phyloP scores from a whole-genome alignment of 2,888 invertebrate species.

The Ypsolopha scabrella region DNA sequence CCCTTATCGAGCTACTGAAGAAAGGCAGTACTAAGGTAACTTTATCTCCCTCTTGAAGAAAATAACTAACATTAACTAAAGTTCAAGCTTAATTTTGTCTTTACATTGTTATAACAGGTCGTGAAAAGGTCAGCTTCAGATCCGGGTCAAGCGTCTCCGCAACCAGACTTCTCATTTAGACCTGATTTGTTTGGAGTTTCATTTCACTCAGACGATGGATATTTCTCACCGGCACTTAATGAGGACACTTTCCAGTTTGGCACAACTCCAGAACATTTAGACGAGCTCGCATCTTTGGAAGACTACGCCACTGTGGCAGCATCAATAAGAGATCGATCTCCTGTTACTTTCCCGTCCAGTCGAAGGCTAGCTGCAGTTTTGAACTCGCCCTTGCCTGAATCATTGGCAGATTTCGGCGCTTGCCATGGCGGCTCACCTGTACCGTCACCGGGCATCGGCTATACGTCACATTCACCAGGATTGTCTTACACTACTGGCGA shows the following conservation, averaged over 20 bases:
- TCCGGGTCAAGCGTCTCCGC: constrained; percentile 73
- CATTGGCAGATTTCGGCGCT: constrained; percentile 85
- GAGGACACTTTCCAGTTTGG: constrained; percentile 82
- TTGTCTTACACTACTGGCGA: constrained; percentile 82
- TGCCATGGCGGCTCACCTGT: constrained; percentile 74
- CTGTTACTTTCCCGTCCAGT: constrained; percentile 74
- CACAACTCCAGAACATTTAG: constrained; percentile 72
- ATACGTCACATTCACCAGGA: constrained; percentile 68
- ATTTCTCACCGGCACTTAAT: constrained; percentile 75
- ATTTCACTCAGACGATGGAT: constrained; percentile 74
- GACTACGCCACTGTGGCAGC: constrained; percentile 72
- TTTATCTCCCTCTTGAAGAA: neutral
- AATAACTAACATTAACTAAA: neutral
- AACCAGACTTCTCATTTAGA: constrained; percentile 71
- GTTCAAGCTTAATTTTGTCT: constrained; percentile 1
- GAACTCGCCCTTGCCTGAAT: constrained; percentile 83
- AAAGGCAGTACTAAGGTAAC: constrained; percentile 72
- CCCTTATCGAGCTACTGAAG: constrained; percentile 82
- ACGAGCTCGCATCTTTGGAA: constrained; percentile 72
- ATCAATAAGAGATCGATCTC: constrained; percentile 69
- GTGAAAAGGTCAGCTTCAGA: constrained; percentile 82
- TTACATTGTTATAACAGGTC: constrained; percentile 34
- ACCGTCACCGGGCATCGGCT: constrained; percentile 64
- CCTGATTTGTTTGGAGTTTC: constrained; percentile 74
- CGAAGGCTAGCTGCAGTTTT: constrained; percentile 82